Evolutionary conservation across 2,888 invertebrate genomes (phyloP).

Genomic region (Drosophila nigritarsus): DNA sequence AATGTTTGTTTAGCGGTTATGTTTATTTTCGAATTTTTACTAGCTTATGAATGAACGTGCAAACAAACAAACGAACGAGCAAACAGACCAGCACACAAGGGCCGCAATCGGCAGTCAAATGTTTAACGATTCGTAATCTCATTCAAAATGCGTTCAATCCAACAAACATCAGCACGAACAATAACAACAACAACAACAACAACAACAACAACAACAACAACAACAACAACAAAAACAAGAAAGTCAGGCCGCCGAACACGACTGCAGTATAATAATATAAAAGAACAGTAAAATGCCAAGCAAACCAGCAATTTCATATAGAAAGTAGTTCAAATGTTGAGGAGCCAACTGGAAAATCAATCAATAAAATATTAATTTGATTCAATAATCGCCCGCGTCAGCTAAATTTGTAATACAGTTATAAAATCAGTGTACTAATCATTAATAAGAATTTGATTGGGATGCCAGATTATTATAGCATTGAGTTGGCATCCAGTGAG

Average conservation of each 20-base stretch:
- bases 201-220: constrained; percentile 8
- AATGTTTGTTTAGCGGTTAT: constrained; percentile 40
- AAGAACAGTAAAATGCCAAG: constrained; percentile 28
- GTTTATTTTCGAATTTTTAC: constrained; percentile 56
- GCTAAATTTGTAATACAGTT: neutral
- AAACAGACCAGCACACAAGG: constrained; percentile 11
- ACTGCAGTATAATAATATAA: constrained; percentile 13
- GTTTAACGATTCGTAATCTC: constrained; percentile 32
- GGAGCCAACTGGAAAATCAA: constrained; percentile 18
- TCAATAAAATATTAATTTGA: constrained; percentile 33
- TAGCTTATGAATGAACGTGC: constrained; percentile 71
- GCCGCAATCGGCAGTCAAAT: constrained; percentile 32
- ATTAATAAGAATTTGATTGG: neutral
- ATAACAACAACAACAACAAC: constrained; percentile 10
- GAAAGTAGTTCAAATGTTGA: constrained; percentile 7
- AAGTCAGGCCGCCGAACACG: constrained; percentile 3
- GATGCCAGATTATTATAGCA: neutral
- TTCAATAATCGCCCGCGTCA: neutral
- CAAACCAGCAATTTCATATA: constrained; percentile 21
- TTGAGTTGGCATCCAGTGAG: neutral
- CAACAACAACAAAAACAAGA: neutral
- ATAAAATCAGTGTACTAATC: neutral
- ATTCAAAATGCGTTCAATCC: constrained; percentile 35
- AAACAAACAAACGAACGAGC: constrained; percentile 48
- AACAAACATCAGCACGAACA: constrained; percentile 14